Base-by-base conservation (phyloP, 2,113 vertebrate genomes). In the Cairina moschata region DNA sequence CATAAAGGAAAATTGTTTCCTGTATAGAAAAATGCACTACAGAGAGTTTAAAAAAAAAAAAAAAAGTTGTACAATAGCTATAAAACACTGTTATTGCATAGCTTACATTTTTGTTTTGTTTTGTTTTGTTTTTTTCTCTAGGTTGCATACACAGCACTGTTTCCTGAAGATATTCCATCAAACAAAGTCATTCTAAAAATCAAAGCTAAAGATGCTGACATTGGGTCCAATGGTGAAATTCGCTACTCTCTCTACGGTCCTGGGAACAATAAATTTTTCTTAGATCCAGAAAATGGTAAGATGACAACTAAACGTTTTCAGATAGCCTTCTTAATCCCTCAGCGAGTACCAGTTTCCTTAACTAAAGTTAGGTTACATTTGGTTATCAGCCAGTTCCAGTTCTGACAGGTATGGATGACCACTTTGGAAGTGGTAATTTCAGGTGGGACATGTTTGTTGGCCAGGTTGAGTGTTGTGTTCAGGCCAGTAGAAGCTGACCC, bases 251-350 rank as follows among this genome's bases (percentile, higher is more conserved):
- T 99, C 42, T 98, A 98, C 40, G 99, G 99, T 73, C 80, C 97
- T 36, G 98, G 99, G 58, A 98, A 98, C 59, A 98, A 98, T 83
- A 98, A 99, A 94, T 99, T 99, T 97, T 98, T 97, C 89, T 98
- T 99, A 83, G 98, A 99, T 95, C 96, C 98, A 54, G 99, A 99
- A 96, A 99, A 97, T 11, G 99, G 99, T 99, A 98, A 98, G 98
- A 58, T 54, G 50, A 56, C 62, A 86, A 90, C 17, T 85, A n/a
- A 79, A 46, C 92, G 7, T 92, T 91, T 85, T 67, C 36, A 40
- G 78, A 68, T 86, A 75, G 17, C 21, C 40, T 66, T 82, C 14
- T 87, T 90, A 75, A 59, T 44, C 36, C 28, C 34, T 86, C 4
- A 25, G 17, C 60, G 40, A 10, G 6, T 72, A 5, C 18, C 59